Base-by-base conservation (phyloP, 2,888 invertebrate species). In the Aphrophora alni region DNA sequence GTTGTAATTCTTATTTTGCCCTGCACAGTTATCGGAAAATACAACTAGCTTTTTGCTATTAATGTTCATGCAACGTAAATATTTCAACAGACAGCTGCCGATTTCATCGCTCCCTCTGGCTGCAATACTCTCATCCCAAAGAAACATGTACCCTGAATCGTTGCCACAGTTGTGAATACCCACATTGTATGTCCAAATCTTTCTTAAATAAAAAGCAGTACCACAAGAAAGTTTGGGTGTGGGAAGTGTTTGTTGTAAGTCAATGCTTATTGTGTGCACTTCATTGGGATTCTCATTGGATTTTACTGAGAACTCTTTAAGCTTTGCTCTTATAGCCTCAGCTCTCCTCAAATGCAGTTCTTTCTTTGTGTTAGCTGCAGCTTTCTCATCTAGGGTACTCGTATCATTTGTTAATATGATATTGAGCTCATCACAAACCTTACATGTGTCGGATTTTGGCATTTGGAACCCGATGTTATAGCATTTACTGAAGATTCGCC, bases 141-240 rank as follows among this genome's bases (percentile, higher is more conserved):
- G 44, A 68, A 77, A 77, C 77, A 77, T 77, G 69, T 68, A 77
- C 21, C 77, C 77, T 77, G 24, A 59, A 68, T 68, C 44, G 12
- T 59, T 68, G 17, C 77, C 69, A n/a, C n/a, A n/a, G n/a, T n/a
- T n/a, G n/a, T n/a, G n/a, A n/a, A n/a, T n/a, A n/a, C 77, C 77
- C 17, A 68, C 77, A 68, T 77, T 77, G 69, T 77, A 77, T 24
- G 77, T 77, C 77, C 77, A 77, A 26, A 77, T 44, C 69, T 77
- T 77, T 59, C 77, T 38, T n/a, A 59, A 68, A 33, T 77, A 68
- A 69, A 77, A 77, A 51, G 59, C 77, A 24, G 69, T 59, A 17
- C 77, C 77, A 77, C 77, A 77, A 26, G 77, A 44, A 21, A 77
- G 77, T 77, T 77, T 77, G 25, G 77, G 69, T 27, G 77, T 77